Evolutionary conservation across 2,797 vertebrate genomes (phyloP), one percentile per base, ranked within the genome.

Genomic region (Aplochiton taeniatus): DNA sequence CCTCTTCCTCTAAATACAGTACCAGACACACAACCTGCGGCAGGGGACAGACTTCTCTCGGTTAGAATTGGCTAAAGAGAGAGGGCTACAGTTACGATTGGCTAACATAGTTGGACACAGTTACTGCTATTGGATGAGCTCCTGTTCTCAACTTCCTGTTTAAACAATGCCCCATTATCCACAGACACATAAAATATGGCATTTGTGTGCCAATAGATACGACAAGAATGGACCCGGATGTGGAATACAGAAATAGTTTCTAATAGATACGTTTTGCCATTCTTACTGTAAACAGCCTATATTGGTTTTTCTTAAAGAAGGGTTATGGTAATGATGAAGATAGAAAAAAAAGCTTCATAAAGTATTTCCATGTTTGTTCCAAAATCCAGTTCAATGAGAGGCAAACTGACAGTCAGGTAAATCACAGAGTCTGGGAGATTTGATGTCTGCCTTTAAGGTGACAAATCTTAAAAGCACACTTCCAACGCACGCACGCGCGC

Each of bases 81-180:
- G 16, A 9, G 11, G 44, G 41, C 14, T 11, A 17, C 46, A 58
- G 63, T 66, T 66, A 19, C 9, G 48, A 59, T 46, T 19, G 56
- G 65, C 55, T 66, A 47, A 67, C 11, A 43, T 16, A 59, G 31
- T 49, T 43, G 49, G 65, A 52, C 57, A 19, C 9, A 16, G 11
- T 20, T 54, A 19, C 47, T 48, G 58, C 16, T 17, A 61, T 49
- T 49, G 46, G 58, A 53, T 8, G 56, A 59, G 8, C 16, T 51
- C 55, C 18, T 19, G 17, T 12, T 8, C 11, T 48, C 11, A 17
- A 53, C 49, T 53, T 67, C 65, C 17, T 52, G 19, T 20, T 20
- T 18, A 11, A 31, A 43, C 19, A n/a, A 11, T 41, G 44, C 8
- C 44, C 83, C 55, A 31, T 31, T 31, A 31, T 31, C 3, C 31